Percentiles rank a stretch among this genome's conserved stretches.
Conservation (phyloP, 2,888 invertebrate species). For the Drosophila nigritarsus region DNA sequence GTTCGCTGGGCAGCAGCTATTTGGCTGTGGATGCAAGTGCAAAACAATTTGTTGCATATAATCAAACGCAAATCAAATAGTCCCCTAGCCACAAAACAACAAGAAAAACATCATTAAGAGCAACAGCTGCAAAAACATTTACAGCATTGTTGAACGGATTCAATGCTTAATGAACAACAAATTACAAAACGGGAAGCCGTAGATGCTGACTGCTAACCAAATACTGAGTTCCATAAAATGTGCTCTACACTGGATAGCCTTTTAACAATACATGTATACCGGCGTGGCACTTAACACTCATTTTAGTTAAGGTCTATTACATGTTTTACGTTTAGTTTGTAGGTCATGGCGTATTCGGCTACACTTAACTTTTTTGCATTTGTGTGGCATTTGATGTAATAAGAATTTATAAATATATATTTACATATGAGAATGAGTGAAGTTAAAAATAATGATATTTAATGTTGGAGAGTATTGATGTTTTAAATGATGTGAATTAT, state of each 20-base stretch:
- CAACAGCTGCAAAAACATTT: constrained; percentile 17
- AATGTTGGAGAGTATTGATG: not conserved
- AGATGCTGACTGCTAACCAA: constrained; percentile 22
- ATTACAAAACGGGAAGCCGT: not conserved
- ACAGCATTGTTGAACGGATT: not conserved
- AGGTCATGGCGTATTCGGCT: constrained; percentile 16
- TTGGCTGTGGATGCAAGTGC: constrained; percentile 30
- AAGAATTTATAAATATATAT: not conserved
- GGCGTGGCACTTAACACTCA: not conserved
- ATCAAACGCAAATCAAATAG: constrained; percentile 45
- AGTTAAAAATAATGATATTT: no score
- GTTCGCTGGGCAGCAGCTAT: not conserved
- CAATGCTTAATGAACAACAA: constrained; percentile 22
- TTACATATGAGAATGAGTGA: not conserved
- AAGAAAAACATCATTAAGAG: not conserved
- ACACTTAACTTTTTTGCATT: not conserved
- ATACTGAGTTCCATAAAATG: constrained; percentile 20
- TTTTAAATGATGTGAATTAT: not conserved
- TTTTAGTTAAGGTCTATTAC: not conserved
- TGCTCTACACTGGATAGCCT: constrained; percentile 14
- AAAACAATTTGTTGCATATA: constrained; percentile 43
- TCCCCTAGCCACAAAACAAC: constrained; percentile 13
- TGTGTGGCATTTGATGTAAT: constrained; percentile 10
- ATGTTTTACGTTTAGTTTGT: not conserved
- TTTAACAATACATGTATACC: not conserved